Percentiles rank a stretch among this genome's conserved stretches.
Evolutionary conservation across 2,888 invertebrate species (phyloP).

Genomic region (Pseudococcus jackbeardsleyi): DNA sequence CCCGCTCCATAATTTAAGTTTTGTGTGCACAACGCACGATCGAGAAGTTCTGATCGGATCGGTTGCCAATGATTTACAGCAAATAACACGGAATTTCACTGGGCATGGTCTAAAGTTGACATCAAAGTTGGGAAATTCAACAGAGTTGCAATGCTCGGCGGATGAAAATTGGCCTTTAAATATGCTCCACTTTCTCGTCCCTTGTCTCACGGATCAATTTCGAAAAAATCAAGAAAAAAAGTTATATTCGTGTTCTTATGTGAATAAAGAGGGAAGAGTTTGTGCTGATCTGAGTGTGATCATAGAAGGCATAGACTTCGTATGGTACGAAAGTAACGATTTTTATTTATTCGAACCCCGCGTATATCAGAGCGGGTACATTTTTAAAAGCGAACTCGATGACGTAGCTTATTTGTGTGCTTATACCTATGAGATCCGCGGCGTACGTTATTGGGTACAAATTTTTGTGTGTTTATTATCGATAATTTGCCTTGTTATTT

Average conservation of each 20-base stretch:
- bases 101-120: not conserved
- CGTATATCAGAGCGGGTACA: not conserved
- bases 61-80: not conserved
- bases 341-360: not conserved
- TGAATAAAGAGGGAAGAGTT: not conserved
- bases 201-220: not conserved
- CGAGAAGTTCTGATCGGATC: not conserved
- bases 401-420: not conserved
- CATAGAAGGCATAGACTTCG: not conserved
- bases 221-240: not conserved
- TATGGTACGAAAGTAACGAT: not conserved
- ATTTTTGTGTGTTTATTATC: not conserved
- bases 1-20: not conserved
- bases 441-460: not conserved
- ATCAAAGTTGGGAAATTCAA: not conserved
- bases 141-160: not conserved
- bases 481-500: not conserved
- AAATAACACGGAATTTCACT: not conserved
- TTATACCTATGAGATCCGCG: rapidly evolving
- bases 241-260: not conserved
- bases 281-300: not conserved
- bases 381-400: not conserved
- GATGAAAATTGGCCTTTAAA: not conserved
- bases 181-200: not conserved
- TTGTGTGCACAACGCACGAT: not conserved